Evolutionary conservation across 2,888 invertebrate genomes (phyloP), one percentile per base, ranked within the genome.

Genomic region (Yponomeuta cagnagella): DNA sequence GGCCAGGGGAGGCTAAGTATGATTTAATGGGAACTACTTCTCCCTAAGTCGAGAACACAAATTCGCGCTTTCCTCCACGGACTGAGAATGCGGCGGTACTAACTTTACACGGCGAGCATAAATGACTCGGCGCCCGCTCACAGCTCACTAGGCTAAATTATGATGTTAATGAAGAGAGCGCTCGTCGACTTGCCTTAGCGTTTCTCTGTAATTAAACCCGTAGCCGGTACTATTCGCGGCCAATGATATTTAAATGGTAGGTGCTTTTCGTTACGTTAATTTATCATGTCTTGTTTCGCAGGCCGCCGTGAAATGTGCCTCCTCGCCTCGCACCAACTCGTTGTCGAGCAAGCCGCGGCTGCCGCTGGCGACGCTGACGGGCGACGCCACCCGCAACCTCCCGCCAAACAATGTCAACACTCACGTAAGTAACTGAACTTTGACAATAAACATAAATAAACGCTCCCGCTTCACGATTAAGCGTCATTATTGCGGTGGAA

Each of bases 221-320:
- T 43, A 43, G 1, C 43, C 43, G 43, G 43, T 52, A 48, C 30
- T 52, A 52, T 12, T 33, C 43, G 43, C n/a, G 65, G 5, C 52
- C 52, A 15, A 67, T 67, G 43, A 33, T 12, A 67, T 37, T 12
- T 67, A 43, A 30, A 10, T 64, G 64, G 64, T 64, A 64, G 2
- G 30, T 64, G 9, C 30, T n/a, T 58, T 58, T 4, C 4, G 10
- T 48, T 68, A 68, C 12, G 58, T 52, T 52, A 23, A 52, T 23
- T 48, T n/a, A 8, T 5, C 30, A 2, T 69, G 30, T 64, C 15
- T 67, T 67, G 67, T 37, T 15, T 58, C 43, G 48, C 88, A 92
- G 92, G 89, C 91, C 85, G 90, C 90, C 80, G 90, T 92, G 76
- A 92, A 92, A 89, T 90, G 89, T 82, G 92, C 86, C 84, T 87